Conservation (phyloP, 2,888 invertebrate species). For the Alentia gelatinosa region DNA sequence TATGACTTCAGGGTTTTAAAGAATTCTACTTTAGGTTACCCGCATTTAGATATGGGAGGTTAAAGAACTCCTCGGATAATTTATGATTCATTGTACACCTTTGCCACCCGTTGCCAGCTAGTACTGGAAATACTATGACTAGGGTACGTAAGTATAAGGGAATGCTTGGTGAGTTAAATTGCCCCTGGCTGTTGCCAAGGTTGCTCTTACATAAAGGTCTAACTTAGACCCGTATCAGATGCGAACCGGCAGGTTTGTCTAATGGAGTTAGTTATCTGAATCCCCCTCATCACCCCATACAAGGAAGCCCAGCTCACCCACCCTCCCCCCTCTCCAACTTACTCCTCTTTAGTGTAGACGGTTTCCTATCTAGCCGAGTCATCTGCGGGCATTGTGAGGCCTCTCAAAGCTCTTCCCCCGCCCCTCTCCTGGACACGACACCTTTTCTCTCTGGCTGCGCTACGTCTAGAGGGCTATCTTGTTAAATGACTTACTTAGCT, state of each 20-base stretch:
- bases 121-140: no score
- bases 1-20: no score
- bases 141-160: no score
- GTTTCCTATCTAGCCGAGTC: no score
- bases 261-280: neutral
- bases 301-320: neutral
- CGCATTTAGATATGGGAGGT: no score
- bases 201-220: neutral
- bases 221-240: neutral
- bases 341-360: no score
- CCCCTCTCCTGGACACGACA: no score
- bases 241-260: neutral
- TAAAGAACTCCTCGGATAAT: no score
- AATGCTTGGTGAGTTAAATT: neutral
- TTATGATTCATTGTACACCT: no score
- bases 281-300: neutral
- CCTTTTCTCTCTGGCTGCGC: neutral
- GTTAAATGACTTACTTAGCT: conserved; percentile 47
- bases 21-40: no score
- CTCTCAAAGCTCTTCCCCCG: neutral
- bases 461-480: conserved; percentile 6
- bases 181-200: neutral
- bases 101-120: no score
- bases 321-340: neutral
- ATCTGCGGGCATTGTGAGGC: no score